Base-by-base conservation (phyloP, 2,797 vertebrate genomes). In the Thaleichthys pacificus region DNA sequence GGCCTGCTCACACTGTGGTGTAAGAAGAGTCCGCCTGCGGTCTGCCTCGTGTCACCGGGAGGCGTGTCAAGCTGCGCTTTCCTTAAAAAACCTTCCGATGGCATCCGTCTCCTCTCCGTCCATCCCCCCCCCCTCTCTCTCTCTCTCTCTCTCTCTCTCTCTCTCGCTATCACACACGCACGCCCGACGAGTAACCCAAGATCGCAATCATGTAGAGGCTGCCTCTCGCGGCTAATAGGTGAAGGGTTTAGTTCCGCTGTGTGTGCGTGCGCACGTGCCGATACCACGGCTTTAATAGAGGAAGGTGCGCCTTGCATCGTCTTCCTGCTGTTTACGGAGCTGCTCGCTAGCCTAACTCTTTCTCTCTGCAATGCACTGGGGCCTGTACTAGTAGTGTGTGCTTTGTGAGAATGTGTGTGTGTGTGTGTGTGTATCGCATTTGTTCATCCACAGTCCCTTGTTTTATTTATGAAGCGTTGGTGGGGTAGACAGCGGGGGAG, bases 381-480 rank as follows among this genome's bases (percentile, higher is more conserved):
- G 38, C 38, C 38, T 42, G 26, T 66, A 32, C 69, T 14, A 35
- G 19, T 61, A 56, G n/a, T 54, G 11, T 58, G 4, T 54, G 21
- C 17, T 62, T 69, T 28, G 69, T 49, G 65, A 15, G 66, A 3
- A 24, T 24, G 19, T 30, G 47, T 56, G 49, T 68, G 4, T 56
- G 49, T 68, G 4, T 19, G 42, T 7, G 32, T 21, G 47, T 6
- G 3, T n/a, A 22, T 6, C n/a, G 15, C 26, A 82, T 42, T 35
- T 76, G 70, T 72, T 51, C 49, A 71, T 80, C 80, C 75, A 74
- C 77, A 76, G 71, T 75, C 71, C 73, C 61, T 72, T 82, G 74
- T 84, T 88, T 89, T 85, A 91, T 91, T 91, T 71, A 91, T 84
- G 72, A 82, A 72, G 71, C 71, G 78, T 66, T 66, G 60, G 82